Evolutionary conservation across 2,888 invertebrate genomes (phyloP).

Genomic region (Machimus rusticus): DNA sequence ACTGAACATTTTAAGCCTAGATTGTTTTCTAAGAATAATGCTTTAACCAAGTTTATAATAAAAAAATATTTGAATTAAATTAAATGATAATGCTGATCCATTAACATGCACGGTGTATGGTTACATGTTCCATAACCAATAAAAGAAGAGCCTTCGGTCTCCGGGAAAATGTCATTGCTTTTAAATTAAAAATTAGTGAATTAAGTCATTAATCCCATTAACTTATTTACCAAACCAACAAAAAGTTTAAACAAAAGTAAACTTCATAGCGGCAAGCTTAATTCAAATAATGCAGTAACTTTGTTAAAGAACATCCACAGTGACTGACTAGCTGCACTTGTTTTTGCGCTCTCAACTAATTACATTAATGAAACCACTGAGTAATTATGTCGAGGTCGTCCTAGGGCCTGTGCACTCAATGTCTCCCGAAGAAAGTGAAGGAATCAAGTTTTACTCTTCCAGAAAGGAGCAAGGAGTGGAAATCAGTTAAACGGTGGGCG

Average conservation of each 20-base stretch:
- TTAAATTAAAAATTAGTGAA: neutral
- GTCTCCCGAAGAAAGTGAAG: neutral
- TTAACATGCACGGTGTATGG: no score
- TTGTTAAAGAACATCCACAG: neutral
- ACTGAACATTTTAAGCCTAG: no score
- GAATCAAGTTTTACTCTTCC: neutral
- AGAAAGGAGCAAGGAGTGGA: neutral
- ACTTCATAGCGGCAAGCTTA: neutral
- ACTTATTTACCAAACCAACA: neutral
- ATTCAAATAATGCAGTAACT: neutral
- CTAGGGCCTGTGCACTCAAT: neutral
- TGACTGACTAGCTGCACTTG: neutral
- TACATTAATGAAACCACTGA: neutral
- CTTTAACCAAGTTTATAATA: no score
- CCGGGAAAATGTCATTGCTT: no score
- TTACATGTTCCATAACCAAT: no score
- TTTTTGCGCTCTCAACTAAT: neutral
- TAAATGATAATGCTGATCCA: no score
- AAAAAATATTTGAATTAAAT: no score
- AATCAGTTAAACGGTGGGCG: neutral
- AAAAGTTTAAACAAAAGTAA: neutral
- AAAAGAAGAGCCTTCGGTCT: no score
- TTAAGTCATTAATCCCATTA: neutral
- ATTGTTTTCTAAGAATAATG: no score
- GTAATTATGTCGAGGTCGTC: neutral